Evolutionary conservation across 2,888 invertebrate genomes (phyloP).

Genomic region (Notodonta ziczac): DNA sequence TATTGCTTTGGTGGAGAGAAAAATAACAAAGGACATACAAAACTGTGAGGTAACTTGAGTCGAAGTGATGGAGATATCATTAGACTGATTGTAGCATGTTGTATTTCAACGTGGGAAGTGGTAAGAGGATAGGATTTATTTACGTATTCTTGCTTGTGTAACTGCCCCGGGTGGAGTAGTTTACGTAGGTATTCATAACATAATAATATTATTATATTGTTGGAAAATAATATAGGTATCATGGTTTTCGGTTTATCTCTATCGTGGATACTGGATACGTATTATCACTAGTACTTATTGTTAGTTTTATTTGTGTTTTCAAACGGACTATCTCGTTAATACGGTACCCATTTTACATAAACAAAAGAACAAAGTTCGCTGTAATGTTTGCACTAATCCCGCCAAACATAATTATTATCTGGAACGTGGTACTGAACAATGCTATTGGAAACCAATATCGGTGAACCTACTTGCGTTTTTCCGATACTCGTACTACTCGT

Average conservation of each 20-base stretch:
- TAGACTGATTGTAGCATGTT: background rate
- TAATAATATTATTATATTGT: no score
- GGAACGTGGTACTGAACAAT: background rate
- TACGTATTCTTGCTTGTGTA: no score
- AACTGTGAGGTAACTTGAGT: background rate
- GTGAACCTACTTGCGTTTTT: background rate
- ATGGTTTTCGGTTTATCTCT: no score
- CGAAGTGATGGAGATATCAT: background rate
- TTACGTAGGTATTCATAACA: no score
- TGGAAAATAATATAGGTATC: no score
- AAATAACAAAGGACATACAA: background rate
- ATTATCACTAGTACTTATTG: no score
- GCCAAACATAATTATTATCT: background rate
- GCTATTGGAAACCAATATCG: conserved; percentile 1
- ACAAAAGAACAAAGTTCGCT: background rate
- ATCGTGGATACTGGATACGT: no score
- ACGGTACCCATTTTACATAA: background rate
- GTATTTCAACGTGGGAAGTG: background rate
- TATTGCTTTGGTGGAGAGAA: background rate
- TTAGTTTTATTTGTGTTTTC: no score
- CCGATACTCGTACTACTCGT: no score
- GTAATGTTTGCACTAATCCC: background rate
- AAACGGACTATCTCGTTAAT: background rate
- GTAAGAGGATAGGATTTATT: no score
- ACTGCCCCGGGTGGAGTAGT: no score